Evolutionary conservation across 2,797 vertebrate genomes (phyloP).

Genomic region (Schizopygopsis malacanthus): DNA sequence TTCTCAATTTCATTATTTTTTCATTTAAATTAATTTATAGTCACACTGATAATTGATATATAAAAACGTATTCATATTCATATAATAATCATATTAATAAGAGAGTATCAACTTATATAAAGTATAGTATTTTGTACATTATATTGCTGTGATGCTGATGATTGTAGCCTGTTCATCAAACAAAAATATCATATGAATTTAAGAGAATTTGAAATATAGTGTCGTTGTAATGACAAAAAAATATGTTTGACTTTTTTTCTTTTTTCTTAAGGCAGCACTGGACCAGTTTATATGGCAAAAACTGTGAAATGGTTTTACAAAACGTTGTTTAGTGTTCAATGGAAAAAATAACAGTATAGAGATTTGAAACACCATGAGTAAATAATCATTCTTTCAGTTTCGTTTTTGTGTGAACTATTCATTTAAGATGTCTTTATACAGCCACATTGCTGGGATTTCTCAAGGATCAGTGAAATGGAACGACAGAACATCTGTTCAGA

Average conservation of each 20-base stretch:
- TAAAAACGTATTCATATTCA: too few relatives aligned
- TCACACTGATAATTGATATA: background rate
- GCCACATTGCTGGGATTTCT: constrained; percentile 14
- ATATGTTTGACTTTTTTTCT: too few relatives aligned
- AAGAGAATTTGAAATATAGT: background rate
- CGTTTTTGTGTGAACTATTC: constrained; percentile 17
- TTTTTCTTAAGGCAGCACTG: too few relatives aligned
- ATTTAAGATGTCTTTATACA: background rate
- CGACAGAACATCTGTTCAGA: constrained; percentile 37
- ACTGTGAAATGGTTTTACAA: background rate
- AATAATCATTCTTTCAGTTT: background rate
- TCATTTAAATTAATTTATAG: background rate
- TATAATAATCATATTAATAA: background rate
- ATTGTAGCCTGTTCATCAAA: background rate
- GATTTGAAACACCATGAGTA: background rate
- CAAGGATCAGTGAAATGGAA: constrained; percentile 5
- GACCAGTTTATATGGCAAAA: background rate
- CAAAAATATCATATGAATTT: background rate
- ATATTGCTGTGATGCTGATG: background rate
- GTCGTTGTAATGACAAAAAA: background rate
- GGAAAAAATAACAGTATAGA: background rate
- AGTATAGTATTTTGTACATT: background rate
- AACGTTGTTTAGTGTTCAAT: background rate
- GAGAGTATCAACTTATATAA: too few relatives aligned
- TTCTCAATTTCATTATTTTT: background rate